Base-by-base conservation (phyloP, 2,888 invertebrate genomes). In the Ophion ventricosus region DNA sequence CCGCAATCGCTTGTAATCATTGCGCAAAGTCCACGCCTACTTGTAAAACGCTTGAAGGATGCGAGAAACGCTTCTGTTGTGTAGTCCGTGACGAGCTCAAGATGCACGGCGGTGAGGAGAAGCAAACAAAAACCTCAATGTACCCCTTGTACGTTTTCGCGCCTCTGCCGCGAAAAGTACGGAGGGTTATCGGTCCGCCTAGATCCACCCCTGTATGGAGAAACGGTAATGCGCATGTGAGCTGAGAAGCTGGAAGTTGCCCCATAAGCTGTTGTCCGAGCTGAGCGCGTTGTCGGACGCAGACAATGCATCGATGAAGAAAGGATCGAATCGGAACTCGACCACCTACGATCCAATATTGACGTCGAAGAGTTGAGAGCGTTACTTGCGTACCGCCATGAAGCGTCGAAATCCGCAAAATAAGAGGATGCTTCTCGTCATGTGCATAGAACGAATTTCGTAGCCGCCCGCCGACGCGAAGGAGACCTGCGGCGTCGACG, bases 211-310 rank as follows among this genome's bases (percentile, higher is more conserved):
- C 89, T 26, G 0, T 66, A 17, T 84, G 75, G 0, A 73, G 23
- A 72, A 90, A 89, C 40, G 90, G 82, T 14, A 81, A 73, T 5
- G 81, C 49, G 7, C 85, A 85, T 1, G 35, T 82, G 0, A 88
- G 87, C 17, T 89, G 67, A 11, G 80, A 23, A 2, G 20, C 20
- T 0, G 90, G 90, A 10, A 90, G 85, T n/a, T 88, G 56, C 14
- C 86, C 89, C 89, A 90, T 89, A 1, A 87, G 49, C 57, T 87
- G 90, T 5, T 77, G 54, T 80, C 25, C 69, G 35, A 56, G 61
- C 1, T 8, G 5, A 4, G 70, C 64, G 11, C 76, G 70, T 14
- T 81, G 25, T 54, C 79, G 63, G 25, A 82, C 82, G 67, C 86
- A 87, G 0, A 10, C 29, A 0, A 86, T 10, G 67, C 88, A 88